phyloP scores from a whole-genome alignment of 2,113 vertebrate genomes.

The Pomatorhinus ruficollis region DNA sequence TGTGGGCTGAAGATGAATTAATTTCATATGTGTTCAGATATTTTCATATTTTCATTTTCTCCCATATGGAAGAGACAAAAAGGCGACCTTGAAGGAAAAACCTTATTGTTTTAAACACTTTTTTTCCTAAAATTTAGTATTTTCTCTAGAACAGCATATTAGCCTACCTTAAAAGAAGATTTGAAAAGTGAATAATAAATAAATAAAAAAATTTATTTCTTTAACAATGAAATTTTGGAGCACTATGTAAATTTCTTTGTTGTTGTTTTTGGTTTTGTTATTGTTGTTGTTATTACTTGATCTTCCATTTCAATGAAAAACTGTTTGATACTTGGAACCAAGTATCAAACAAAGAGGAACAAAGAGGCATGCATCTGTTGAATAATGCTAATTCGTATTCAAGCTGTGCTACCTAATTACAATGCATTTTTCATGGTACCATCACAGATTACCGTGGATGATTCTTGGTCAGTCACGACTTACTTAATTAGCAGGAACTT shows the following conservation, averaged over 20 bases:
- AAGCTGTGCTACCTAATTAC: conserved; percentile 3
- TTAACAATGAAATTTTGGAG: neutral
- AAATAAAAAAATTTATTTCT: neutral
- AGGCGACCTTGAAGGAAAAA: neutral
- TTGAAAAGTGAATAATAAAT: neutral
- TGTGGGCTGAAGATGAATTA: neutral
- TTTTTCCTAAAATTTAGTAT: neutral
- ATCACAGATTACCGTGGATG: neutral
- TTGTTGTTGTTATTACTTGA: neutral
- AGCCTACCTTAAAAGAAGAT: neutral
- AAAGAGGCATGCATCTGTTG: neutral
- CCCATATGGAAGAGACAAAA: neutral
- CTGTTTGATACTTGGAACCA: neutral
- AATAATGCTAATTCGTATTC: conserved; percentile 29
- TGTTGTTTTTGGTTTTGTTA: neutral
- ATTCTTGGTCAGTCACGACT: neutral
- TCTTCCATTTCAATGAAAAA: neutral
- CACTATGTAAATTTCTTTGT: neutral
- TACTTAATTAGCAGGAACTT: neutral
- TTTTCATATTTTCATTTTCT: neutral
- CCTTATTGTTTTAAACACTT: neutral
- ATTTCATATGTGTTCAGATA: neutral
- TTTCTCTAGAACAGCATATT: neutral
- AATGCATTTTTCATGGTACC: conserved; percentile 27
- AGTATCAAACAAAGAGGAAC: neutral